Percentiles rank a stretch among this genome's conserved stretches.
Evolutionary conservation across 2,888 invertebrate genomes (phyloP).

Genomic region (Cremastobaeus sp.): DNA sequence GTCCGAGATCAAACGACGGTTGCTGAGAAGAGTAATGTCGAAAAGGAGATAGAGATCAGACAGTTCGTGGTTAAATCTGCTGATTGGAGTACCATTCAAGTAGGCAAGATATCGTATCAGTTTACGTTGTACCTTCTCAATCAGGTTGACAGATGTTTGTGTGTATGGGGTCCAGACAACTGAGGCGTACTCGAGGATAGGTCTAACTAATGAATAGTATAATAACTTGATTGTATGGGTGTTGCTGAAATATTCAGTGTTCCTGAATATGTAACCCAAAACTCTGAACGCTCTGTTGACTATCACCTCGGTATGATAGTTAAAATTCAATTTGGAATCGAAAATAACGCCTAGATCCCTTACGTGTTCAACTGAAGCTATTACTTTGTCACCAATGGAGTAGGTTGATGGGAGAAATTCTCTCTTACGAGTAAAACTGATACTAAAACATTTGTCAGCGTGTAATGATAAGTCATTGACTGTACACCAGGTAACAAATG

Average conservation of each 20-base stretch:
- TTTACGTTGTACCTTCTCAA: slow-evolving; percentile 14
- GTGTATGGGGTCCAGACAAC: slow-evolving; percentile 15
- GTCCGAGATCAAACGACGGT: neutral
- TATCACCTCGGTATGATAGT: neutral
- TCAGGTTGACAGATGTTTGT: neutral
- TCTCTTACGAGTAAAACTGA: neutral
- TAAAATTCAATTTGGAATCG: slow-evolving; percentile 6
- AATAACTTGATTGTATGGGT: slow-evolving; percentile 1
- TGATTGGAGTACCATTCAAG: slow-evolving; percentile 1
- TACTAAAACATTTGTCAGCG: neutral
- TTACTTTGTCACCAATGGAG: neutral
- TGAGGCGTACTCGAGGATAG: slow-evolving; percentile 21
- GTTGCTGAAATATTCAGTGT: neutral
- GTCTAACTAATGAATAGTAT: slow-evolving; percentile 9
- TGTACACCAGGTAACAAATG: neutral
- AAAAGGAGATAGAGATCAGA: neutral
- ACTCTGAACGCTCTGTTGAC: slow-evolving; percentile 4
- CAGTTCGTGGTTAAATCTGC: neutral
- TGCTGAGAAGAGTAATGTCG: neutral
- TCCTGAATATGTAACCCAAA: slow-evolving; percentile 6
- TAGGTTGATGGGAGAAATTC: neutral
- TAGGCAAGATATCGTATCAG: slow-evolving; percentile 4
- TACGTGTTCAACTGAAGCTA: neutral
- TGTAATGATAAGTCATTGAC: neutral
- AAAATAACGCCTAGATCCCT: neutral